A percentile compares a stretch with the other conserved stretches of the same genome.
phyloP scores from a whole-genome alignment of 1,140 invertebrate species.

The Metaphire vulgaris region DNA sequence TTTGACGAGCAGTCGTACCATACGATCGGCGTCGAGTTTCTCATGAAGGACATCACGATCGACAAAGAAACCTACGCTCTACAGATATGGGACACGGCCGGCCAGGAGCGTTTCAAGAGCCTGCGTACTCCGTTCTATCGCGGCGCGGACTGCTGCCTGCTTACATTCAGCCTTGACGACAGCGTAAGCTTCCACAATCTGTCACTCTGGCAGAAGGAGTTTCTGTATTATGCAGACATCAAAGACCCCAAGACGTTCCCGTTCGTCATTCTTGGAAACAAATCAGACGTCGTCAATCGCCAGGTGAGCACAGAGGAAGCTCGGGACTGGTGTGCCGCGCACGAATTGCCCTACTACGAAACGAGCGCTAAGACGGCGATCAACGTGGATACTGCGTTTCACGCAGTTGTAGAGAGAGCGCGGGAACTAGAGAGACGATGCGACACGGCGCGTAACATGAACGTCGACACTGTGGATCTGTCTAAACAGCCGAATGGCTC shows the following conservation, averaged over 20 bases:
- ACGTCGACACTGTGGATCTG: not conserved
- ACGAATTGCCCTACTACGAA: slow-evolving; percentile 97
- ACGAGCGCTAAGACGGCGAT: slow-evolving; percentile 96
- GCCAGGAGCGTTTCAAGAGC: slow-evolving; percentile 60
- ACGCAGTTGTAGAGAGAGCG: slow-evolving; percentile 67
- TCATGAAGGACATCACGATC: slow-evolving; percentile 74
- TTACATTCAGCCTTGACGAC: slow-evolving; percentile 79
- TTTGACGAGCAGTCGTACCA: slow-evolving; percentile 88
- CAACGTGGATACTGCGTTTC: slow-evolving; percentile 94
- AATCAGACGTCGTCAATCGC: slow-evolving; percentile 54
- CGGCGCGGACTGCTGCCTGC: slow-evolving; percentile 81
- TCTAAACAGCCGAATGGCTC: not conserved
- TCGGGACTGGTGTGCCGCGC: slow-evolving; percentile 90
- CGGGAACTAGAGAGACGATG: not conserved
- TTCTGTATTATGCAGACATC: slow-evolving; percentile 80
- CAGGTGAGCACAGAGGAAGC: slow-evolving; percentile 50
- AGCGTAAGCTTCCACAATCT: slow-evolving; percentile 74
- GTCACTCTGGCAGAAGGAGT: slow-evolving; percentile 79
- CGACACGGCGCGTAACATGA: not conserved
- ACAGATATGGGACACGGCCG: slow-evolving; percentile 54
- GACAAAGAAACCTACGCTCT: slow-evolving; percentile 16
- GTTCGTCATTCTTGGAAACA: slow-evolving; percentile 83
- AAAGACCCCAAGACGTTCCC: slow-evolving; percentile 69
- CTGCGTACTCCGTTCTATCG: slow-evolving; percentile 85
- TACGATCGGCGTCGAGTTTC: slow-evolving; percentile 88